These are phyloP conservation scores for Belonocnema kinseyi DNA, from an alignment of 1,140 invertebrate genomes.

Conservation along the genomic window DNA sequence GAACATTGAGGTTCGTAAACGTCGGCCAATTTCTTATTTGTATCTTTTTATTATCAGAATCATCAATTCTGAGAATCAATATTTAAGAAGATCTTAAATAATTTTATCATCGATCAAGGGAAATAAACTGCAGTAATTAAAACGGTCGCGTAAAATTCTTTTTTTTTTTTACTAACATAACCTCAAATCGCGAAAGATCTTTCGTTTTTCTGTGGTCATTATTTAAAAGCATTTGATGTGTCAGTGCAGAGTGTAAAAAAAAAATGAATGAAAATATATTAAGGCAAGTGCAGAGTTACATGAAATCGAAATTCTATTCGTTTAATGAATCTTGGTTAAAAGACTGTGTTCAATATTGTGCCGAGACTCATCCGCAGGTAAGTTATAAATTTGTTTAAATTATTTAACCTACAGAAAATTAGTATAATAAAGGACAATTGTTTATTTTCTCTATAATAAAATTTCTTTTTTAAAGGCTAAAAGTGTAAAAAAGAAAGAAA, in stretches of 20 bases:
- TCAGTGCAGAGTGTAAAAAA: not conserved
- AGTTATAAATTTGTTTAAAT: constrained; percentile 39
- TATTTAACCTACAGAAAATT: not conserved
- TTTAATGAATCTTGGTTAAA: constrained; percentile 60
- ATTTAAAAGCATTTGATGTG: not conserved
- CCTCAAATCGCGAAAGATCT: not conserved
- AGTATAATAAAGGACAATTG: no score
- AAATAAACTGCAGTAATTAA: not conserved
- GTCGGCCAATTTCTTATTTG: no score
- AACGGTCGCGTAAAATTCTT: not conserved
- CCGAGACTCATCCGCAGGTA: constrained; percentile 49
- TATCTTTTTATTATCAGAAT: no score
- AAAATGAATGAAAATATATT: constrained; percentile 41
- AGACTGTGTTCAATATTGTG: constrained; percentile 63
- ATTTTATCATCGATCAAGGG: not conserved
- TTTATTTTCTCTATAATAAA: no score
- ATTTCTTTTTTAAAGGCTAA: no score
- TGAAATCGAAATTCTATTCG: constrained; percentile 46
- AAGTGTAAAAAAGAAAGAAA: no score
- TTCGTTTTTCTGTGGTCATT: not conserved
- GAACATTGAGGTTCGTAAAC: no score
- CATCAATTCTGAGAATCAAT: no score
- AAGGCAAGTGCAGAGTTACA: constrained; percentile 38
- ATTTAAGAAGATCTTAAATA: no score
- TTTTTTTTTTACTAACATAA: constrained; percentile 1